Evolutionary conservation across 1,140 invertebrate genomes (phyloP), one percentile per base, ranked within the genome.

Genomic region (Drosophila equinoxialis): DNA sequence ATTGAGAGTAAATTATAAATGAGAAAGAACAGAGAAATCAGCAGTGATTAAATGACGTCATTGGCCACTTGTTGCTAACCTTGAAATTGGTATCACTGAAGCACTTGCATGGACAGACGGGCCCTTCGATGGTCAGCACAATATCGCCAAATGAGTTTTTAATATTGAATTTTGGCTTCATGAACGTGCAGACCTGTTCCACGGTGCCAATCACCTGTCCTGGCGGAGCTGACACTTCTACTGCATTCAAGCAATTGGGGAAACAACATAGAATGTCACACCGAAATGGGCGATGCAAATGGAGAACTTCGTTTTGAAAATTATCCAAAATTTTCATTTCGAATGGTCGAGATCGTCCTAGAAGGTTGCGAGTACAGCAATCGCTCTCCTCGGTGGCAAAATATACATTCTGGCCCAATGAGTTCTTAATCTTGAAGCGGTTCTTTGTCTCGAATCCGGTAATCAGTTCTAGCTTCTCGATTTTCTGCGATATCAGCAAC

Each of bases 261-360:
- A 95, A 97, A 81, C 94, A 96, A 90, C 96, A 97, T 2, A 71
- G 30, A 1, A 94, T 93, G 73, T 94, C 94, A 85, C 96, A 97
- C 3, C 95, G 94, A 2, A 97, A 92, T 0, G 96, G 96, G 51
- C 96, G 93, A 68, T 94, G 93, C 90, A 94, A 89, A 80, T 96
- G 95, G 57, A 97, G 73, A 78, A 98, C 94, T 93, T 98, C 96
- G 73, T 95, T 96, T 58, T 94, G 94, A 69, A 93, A 94, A 75
- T 95, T 95, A 87, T 98, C 97, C 71, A 96, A 93, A 63, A 98
- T 95, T 89, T 95, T 95, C 94, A 98, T 97, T 63, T 96, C 95
- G 90, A 98, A 98, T 1, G 95, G 94, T 39, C 97, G 93, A 37
- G 94, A 90, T 0, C 95, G 93, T 0, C 97, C 97, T 79, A 96